Evolutionary conservation across 2,888 invertebrate species (phyloP), one percentile per base, ranked within the genome.

Genomic region (Apodemia duryi): DNA sequence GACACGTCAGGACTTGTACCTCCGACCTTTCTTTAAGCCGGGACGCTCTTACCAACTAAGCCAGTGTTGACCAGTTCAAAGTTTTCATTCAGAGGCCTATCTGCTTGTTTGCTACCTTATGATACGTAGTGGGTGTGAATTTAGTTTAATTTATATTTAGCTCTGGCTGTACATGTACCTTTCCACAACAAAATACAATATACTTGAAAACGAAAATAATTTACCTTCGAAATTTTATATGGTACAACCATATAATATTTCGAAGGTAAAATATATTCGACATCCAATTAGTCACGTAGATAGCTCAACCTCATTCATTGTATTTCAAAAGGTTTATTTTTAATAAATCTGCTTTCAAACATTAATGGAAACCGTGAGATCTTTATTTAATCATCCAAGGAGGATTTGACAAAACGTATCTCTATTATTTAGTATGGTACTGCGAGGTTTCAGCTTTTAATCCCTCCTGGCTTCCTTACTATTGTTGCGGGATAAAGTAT

Each of bases 291-390:
- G 73, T 70, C 68, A 72, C 69, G 70, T 70, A 67, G 64, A 51
- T 61, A 67, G 62, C 51, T 49, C 67, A 57, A 60, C 41, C 67
- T 64, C 29, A 10, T 29, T 32, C 54, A 54, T 54, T 54, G 71
- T 67, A 71, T 73, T 72, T 73, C 73, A 75, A 73, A 74, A 75
- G 74, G 71, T 75, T 74, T 73, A 70, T 72, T 73, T 72, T 69
- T 70, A 68, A 74, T 71, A 74, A 74, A 73, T 72, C 71, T 69
- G 73, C 72, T 68, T 70, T 70, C 72, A 71, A 73, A 74, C 71
- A 72, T 74, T 70, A 74, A 74, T 74, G 71, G 71, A 70, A 73
- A 72, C 70, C 43, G 11, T 49, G 46, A 64, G 28, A n/a, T 64
- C 49, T 38, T 13, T 49, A 61, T 64, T 64, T 61, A 41, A 64